Evolutionary conservation across 2,797 vertebrate genomes (phyloP), one percentile per base, ranked within the genome.

Genomic region (Acanthopagrus latus): DNA sequence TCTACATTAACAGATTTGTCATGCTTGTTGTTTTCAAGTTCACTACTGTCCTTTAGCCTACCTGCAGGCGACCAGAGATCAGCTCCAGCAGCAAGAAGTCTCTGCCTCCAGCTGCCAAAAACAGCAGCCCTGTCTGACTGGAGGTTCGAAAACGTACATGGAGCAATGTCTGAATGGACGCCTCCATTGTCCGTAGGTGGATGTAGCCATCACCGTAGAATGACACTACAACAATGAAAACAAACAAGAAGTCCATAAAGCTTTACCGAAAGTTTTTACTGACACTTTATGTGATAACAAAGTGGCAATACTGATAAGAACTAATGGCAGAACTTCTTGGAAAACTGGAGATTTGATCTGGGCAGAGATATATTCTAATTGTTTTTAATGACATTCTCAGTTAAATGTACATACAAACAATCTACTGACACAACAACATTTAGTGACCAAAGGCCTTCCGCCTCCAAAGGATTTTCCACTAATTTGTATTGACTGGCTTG

Each of bases 181-280:
- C 64, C 76, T 97, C 96, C n/a, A 74, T 68, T 43, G 92, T 90
- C 33, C 90, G 96, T 86, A 97, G 79, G 60, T 95, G 94, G 83
- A 97, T 94, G 81, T 95, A 98, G 72, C 97, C 96, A 85, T 97
- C 93, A 1, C 97, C 97, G 13, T 96, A 97, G 92, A 99, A 98
- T 0, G 97, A 98, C 64, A 93, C 97, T 98, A 76, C 16, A 81
- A 88, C 73, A 64, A 52, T 13, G 18, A 5, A 50, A 71, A 47
- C 9, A 76, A 5, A 48, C 1, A 14, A 71, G 27, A 56, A 63
- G 44, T 33, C 41, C 23, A 20, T 16, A 52, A 46, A 57, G 4
- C 1, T n/a, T 21, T 7, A 23, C 10, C 0, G 38, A 44, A 54
- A 64, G 23, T 11, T 76, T 72, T 64, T 48, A 54, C 44, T 44